Percentiles rank a stretch among this genome's conserved stretches.
Conservation (phyloP, 2,888 invertebrate genomes). For the Meloe dianella region DNA sequence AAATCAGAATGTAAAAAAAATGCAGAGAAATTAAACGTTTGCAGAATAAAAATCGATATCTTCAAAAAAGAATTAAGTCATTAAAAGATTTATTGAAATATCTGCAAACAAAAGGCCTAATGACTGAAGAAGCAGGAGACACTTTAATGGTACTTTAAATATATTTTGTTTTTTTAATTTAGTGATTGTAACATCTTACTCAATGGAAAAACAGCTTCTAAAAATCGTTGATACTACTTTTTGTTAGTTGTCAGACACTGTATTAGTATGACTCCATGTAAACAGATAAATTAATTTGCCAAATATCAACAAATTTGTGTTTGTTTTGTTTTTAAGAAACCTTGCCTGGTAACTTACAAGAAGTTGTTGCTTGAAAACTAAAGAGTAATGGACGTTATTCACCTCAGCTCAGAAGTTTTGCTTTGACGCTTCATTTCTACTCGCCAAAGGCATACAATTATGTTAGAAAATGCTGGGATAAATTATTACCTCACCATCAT, state of each 20-base stretch:
- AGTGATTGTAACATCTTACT: too few relatives aligned
- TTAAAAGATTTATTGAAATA: conserved; percentile 26
- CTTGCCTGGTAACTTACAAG: too few relatives aligned
- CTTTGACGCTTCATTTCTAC: conserved; percentile 22
- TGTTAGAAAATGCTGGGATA: conserved; percentile 12
- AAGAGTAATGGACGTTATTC: background rate
- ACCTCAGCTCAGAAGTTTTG: conserved; percentile 15
- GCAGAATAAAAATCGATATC: conserved; percentile 13
- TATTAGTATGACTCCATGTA: too few relatives aligned
- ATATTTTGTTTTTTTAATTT: too few relatives aligned
- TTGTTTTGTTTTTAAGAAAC: too few relatives aligned
- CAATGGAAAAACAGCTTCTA: too few relatives aligned
- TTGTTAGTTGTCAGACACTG: too few relatives aligned
- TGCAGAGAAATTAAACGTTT: conserved; percentile 12
- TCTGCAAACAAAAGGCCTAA: conserved; percentile 17
- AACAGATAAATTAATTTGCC: too few relatives aligned
- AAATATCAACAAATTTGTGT: too few relatives aligned
- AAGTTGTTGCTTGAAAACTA: background rate
- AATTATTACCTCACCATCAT: conserved; percentile 37
- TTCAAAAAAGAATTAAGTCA: conserved; percentile 20
- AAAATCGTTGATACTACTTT: too few relatives aligned
- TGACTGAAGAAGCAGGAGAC: conserved; percentile 28
- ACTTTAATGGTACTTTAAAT: conserved; percentile 22
- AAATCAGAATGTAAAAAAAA: conserved; percentile 19
- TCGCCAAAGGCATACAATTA: conserved; percentile 22